These are phyloP conservation scores for Reinhardtius hippoglossoides DNA, from an alignment of 2,113 vertebrate species.

Conservation along the genomic window DNA sequence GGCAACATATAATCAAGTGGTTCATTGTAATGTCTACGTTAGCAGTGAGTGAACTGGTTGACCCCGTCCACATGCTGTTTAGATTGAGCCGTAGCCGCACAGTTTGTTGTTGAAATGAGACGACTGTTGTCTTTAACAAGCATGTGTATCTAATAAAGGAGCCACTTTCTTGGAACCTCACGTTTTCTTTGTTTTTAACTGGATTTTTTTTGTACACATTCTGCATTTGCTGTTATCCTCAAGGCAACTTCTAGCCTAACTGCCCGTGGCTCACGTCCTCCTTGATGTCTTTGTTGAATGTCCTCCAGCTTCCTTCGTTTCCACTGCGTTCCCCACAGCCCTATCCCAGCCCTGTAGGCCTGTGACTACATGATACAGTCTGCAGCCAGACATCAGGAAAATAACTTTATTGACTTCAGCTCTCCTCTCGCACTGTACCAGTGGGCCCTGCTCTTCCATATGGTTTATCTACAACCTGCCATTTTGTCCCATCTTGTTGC, in stretches of 20 bases:
- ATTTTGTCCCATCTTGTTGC: conserved; percentile 42
- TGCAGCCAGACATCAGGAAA: conserved; percentile 40
- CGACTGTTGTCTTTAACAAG: conserved; percentile 22
- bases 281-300: conserved; percentile 36
- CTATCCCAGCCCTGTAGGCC: conserved; percentile 9
- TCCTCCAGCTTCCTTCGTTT: conserved; percentile 23
- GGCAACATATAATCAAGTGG: conserved; percentile 6
- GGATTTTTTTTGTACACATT: background rate
- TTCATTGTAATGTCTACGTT: background rate
- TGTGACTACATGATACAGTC: conserved; percentile 10
- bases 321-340: conserved; percentile 11
- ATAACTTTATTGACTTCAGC: conserved; percentile 46
- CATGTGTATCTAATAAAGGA: conserved; percentile 43
- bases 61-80: conserved; percentile 37
- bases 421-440: conserved; percentile 12
- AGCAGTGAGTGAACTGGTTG: conserved; percentile 10
- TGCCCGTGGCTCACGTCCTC: background rate
- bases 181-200: background rate
- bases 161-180: background rate
- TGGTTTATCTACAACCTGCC: conserved; percentile 53
- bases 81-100: conserved; percentile 10
- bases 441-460: conserved; percentile 17
- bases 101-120: conserved; percentile 24
- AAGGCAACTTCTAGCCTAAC: background rate
- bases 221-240: background rate